Conservation (phyloP, 2,113 vertebrate genomes). For the Ondatra zibethicus region DNA sequence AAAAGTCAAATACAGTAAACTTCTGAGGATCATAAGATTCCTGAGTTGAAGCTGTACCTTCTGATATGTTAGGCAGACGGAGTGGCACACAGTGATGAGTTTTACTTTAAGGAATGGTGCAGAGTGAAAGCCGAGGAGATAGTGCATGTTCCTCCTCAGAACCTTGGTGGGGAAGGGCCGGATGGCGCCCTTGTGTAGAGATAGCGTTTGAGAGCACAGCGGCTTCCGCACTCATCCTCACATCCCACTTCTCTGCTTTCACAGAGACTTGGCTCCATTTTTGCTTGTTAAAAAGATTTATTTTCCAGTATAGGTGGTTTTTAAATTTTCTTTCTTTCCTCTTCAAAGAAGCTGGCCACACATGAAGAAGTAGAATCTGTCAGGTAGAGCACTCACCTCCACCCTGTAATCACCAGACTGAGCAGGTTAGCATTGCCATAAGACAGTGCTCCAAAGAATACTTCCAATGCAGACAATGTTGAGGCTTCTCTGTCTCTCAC, state of each 20-base stretch:
- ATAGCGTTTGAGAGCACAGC: constrained; percentile 51
- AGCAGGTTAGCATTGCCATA: constrained; percentile 80
- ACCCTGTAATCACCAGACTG: constrained; percentile 82
- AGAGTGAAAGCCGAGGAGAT: neutral
- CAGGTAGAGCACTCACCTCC: constrained; percentile 83
- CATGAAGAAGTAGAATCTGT: constrained; percentile 84
- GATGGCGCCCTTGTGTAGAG: constrained; percentile 77
- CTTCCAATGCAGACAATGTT: constrained; percentile 68
- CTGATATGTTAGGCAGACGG: constrained; percentile 83
- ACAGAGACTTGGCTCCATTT: constrained; percentile 82
- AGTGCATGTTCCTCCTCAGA: constrained; percentile 77
- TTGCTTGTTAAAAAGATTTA: constrained; percentile 82
- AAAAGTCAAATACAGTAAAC: constrained; percentile 82
- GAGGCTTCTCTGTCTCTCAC: constrained; percentile 61
- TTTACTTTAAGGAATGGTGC: constrained; percentile 42
- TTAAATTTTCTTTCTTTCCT: constrained; percentile 40
- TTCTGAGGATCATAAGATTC: constrained; percentile 82
- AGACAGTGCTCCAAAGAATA: constrained; percentile 72
- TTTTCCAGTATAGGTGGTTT: constrained; percentile 78
- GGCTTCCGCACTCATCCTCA: constrained; percentile 27
- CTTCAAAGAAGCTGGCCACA: constrained; percentile 84
- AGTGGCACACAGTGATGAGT: constrained; percentile 75
- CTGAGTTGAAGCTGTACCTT: constrained; percentile 73
- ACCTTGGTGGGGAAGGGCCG: constrained; percentile 74
- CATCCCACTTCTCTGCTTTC: constrained; percentile 76